A percentile compares a stretch with the other conserved stretches of the same genome.
These are phyloP conservation scores for Heliconius hewitsoni DNA, from an alignment of 1,140 invertebrate species.

Conservation along the genomic window DNA sequence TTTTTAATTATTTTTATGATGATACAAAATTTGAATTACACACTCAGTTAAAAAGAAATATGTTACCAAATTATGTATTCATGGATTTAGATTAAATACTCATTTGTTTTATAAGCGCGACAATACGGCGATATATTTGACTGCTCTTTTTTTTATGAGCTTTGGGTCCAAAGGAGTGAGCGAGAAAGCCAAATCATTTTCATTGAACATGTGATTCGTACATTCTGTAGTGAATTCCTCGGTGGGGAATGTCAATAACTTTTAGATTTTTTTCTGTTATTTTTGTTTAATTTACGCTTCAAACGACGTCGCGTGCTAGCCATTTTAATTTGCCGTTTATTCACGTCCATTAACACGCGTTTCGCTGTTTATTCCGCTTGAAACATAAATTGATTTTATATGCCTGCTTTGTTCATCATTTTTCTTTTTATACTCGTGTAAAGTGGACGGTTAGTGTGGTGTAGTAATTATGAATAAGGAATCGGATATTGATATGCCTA, in stretches of 20 bases:
- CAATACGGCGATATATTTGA: constrained; percentile 4
- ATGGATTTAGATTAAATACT: background rate
- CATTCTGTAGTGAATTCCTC: constrained; percentile 3
- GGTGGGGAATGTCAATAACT: constrained; percentile 10
- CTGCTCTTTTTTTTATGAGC: background rate
- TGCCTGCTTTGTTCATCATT: constrained; percentile 23
- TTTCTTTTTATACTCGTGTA: background rate
- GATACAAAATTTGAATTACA: background rate
- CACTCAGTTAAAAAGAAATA: background rate
- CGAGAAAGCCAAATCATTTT: background rate
- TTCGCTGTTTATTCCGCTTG: background rate
- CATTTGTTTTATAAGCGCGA: background rate
- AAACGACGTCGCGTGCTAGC: background rate
- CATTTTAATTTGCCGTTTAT: constrained; percentile 6
- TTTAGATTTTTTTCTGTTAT: background rate
- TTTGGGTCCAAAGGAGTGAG: constrained; percentile 8
- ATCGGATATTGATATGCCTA: constrained; percentile 11
- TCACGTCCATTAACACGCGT: background rate
- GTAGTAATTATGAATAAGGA: background rate
- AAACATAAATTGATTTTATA: constrained; percentile 33
- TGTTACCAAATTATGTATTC: background rate
- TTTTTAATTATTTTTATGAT: background rate
- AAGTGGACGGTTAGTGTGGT: constrained; percentile 2
- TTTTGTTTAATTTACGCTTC: background rate
- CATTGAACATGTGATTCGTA: constrained; percentile 10